Conservation (phyloP, 2,113 vertebrate species). For the Leucopsar rothschildi region DNA sequence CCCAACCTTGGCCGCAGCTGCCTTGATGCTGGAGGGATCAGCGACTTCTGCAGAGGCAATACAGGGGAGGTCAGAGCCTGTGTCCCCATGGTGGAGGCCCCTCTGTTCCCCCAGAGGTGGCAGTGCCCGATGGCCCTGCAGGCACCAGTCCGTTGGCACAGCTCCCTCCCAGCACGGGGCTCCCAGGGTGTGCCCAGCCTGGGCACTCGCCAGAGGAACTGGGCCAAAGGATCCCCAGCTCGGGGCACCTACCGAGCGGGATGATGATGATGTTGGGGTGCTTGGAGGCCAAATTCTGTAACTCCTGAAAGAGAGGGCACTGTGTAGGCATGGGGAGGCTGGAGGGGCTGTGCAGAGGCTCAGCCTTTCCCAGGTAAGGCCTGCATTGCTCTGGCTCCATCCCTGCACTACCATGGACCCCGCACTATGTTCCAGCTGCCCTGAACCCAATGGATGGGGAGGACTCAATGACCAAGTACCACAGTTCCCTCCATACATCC, state of each 20-base stretch:
- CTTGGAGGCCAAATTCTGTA: neutral
- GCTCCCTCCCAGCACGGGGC: neutral
- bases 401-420: neutral
- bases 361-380: neutral
- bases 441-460: too few species aligned
- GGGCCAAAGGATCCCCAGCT: neutral
- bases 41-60: neutral
- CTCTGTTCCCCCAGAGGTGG: neutral
- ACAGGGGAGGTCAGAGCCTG: neutral
- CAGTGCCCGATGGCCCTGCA: neutral
- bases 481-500: neutral
- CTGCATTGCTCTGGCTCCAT: rapidly evolving
- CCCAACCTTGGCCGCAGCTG: neutral
- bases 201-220: rapidly evolving
- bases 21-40: neutral
- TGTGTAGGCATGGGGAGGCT: rapidly evolving
- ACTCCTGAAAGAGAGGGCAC: neutral
- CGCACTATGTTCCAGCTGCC: neutral
- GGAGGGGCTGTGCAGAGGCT: neutral
- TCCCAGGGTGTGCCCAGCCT: neutral
- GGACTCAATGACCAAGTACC: rapidly evolving
- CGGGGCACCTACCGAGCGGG: neutral
- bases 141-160: neutral
- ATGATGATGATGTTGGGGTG: neutral
- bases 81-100: neutral